Percentiles rank a stretch among this genome's conserved stretches.
Evolutionary conservation across 2,113 vertebrate genomes (phyloP).

Genomic region (Aviceda subcristata): DNA sequence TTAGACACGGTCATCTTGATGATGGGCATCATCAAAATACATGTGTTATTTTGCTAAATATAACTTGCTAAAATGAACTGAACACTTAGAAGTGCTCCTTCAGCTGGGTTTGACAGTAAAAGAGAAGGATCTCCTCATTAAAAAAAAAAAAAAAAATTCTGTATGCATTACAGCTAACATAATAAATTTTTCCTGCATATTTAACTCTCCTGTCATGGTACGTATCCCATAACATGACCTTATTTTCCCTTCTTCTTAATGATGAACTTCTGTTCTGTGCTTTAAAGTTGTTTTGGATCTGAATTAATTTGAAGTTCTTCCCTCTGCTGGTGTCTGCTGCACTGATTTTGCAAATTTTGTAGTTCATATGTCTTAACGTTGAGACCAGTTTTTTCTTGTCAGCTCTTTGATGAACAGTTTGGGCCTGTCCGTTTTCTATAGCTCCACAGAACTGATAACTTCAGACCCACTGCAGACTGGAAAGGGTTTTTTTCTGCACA

Average conservation of each 20-base stretch:
- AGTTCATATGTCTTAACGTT: not conserved
- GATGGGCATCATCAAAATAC: not conserved
- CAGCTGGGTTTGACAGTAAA: not conserved
- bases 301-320: not conserved
- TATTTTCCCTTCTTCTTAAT: not conserved
- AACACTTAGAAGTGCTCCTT: not conserved
- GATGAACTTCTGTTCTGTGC: not conserved
- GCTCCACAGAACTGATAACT: not conserved
- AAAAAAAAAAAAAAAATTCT: not conserved
- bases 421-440: not conserved
- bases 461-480: not conserved
- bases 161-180: not conserved
- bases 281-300: not conserved
- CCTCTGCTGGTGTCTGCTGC: not conserved
- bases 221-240: not conserved
- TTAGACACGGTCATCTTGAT: not conserved
- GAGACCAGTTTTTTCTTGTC: not conserved
- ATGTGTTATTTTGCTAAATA: not conserved
- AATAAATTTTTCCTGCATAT: not conserved
- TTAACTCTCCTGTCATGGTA: not conserved
- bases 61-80: not conserved
- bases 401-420: not conserved
- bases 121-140: not conserved
- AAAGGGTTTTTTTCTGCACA: not conserved
- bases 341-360: not conserved